Conservation (phyloP, 2,113 vertebrate species). For the Sialia sialis region DNA sequence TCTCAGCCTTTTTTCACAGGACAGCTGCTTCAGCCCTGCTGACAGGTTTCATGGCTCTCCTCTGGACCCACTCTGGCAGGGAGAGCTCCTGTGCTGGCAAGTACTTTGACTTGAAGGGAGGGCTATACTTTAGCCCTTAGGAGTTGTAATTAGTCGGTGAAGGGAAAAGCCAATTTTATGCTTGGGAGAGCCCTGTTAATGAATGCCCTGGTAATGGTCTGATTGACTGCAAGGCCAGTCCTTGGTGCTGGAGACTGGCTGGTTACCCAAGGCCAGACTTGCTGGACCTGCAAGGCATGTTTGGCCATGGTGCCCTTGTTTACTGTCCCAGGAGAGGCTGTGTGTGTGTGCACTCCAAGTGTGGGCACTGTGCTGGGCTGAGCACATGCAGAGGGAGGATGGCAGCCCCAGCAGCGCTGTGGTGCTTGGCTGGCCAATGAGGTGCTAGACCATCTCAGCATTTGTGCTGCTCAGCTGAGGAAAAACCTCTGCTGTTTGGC, state of each 20-base stretch:
- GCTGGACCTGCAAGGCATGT: not conserved
- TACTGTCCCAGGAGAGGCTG: not conserved
- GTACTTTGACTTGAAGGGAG: not conserved
- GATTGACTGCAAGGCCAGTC: not conserved
- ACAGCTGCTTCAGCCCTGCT: not conserved
- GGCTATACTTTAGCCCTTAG: not conserved
- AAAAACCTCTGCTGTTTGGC: not conserved
- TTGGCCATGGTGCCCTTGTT: not conserved
- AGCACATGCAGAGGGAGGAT: accelerated
- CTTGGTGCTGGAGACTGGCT: not conserved
- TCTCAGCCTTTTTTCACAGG: not conserved
- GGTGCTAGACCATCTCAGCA: not conserved
- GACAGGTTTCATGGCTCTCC: accelerated
- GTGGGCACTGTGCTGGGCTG: not conserved
- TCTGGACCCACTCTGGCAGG: not conserved
- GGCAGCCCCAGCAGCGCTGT: not conserved
- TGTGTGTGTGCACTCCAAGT: not conserved
- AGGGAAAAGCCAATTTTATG: not conserved
- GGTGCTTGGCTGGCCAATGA: not conserved
- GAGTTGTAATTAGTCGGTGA: not conserved
- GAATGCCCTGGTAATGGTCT: not conserved
- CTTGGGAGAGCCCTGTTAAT: not conserved
- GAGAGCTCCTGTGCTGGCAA: not conserved
- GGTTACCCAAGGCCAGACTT: not conserved
- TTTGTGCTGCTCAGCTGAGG: not conserved